These are phyloP conservation scores for Ephestia elutella DNA, from an alignment of 1,140 invertebrate genomes.

Conservation along the genomic window DNA sequence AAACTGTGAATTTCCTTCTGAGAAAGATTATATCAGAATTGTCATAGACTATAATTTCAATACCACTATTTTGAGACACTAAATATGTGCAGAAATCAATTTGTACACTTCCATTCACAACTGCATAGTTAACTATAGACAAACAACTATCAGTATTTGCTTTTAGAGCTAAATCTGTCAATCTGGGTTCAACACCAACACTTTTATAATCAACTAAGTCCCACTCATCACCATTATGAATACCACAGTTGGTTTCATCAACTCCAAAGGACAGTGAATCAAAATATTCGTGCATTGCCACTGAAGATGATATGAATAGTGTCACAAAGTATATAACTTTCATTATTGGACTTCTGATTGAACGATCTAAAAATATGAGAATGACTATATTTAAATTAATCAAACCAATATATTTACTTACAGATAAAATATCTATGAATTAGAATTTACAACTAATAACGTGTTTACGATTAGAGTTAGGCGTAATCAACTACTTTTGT, in stretches of 20 bases:
- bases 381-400: too few relatives aligned
- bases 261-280: background rate
- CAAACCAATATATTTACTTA: too few relatives aligned
- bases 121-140: slow-evolving; percentile 21
- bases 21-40: slow-evolving; percentile 16
- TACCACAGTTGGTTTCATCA: background rate
- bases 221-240: slow-evolving; percentile 12
- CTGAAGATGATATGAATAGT: too few relatives aligned
- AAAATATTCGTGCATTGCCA: too few relatives aligned
- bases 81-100: slow-evolving; percentile 22
- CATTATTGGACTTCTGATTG: too few relatives aligned
- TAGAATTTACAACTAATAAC: too few relatives aligned
- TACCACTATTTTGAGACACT: slow-evolving; percentile 20
- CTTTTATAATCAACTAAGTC: slow-evolving; percentile 15
- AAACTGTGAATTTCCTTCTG: slow-evolving; percentile 10
- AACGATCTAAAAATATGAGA: too few relatives aligned
- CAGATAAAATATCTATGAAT: too few relatives aligned
- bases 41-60: slow-evolving; percentile 26
- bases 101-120: slow-evolving; percentile 24
- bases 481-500: too few relatives aligned
- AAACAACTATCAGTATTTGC: slow-evolving; percentile 24
- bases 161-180: slow-evolving; percentile 22
- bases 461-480: too few relatives aligned
- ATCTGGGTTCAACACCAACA: slow-evolving; percentile 5
- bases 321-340: too few relatives aligned